Conservation (phyloP, 2,113 vertebrate genomes). For the Ameiurus melas region DNA sequence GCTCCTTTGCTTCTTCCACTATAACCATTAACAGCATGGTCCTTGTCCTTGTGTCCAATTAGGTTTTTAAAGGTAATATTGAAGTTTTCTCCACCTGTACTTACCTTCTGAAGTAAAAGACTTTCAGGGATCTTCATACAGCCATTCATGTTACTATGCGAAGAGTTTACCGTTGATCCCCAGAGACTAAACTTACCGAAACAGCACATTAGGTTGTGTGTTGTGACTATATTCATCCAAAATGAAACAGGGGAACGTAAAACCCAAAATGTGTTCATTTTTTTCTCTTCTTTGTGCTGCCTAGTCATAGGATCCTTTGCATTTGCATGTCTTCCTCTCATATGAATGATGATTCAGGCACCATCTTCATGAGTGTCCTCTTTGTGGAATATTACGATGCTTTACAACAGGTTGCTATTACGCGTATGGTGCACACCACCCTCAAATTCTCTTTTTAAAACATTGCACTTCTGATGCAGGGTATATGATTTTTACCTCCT, state of each 20-base stretch:
- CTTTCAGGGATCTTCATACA: conserved; percentile 6
- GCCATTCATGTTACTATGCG: background rate
- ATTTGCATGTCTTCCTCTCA: conserved; percentile 18
- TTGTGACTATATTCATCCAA: conserved; percentile 25
- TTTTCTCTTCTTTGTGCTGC: conserved; percentile 26
- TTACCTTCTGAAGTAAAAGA: conserved; percentile 9
- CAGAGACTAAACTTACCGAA: background rate
- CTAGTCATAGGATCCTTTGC: conserved; percentile 38
- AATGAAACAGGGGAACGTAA: background rate
- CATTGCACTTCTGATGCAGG: conserved; percentile 33
- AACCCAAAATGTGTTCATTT: background rate
- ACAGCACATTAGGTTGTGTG: background rate
- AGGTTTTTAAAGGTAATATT: background rate
- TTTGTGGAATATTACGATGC: background rate
- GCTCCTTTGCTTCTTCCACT: background rate
- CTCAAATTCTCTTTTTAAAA: conserved; percentile 49
- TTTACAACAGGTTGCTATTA: background rate
- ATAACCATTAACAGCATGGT: background rate
- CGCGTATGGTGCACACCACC: conserved; percentile 23
- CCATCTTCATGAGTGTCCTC: conserved; percentile 21
- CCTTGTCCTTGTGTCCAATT: background rate
- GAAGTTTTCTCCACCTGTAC: background rate
- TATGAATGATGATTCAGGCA: conserved; percentile 12
- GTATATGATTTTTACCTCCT: conserved; percentile 60
- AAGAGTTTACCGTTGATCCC: background rate